A percentile compares a stretch with the other conserved stretches of the same genome.
Conservation (phyloP, 2,888 invertebrate genomes). For the Lithophane semibrunnea region DNA sequence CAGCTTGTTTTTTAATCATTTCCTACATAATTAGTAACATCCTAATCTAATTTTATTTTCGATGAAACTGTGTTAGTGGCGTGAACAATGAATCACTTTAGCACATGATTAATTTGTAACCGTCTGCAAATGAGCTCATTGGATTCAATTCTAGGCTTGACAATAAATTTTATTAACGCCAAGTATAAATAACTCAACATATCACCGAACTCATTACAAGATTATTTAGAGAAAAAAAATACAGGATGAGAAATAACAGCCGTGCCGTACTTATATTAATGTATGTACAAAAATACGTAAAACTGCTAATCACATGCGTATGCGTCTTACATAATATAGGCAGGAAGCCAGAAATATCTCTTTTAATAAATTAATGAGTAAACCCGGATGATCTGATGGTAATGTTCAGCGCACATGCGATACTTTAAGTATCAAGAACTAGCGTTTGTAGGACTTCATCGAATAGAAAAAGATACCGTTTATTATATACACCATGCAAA, state of each 20-base stretch:
- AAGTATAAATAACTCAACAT: slow-evolving; percentile 63
- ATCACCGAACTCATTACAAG: slow-evolving; percentile 61
- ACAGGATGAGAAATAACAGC: slow-evolving; percentile 64
- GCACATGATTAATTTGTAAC: slow-evolving; percentile 57
- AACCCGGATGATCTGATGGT: slow-evolving; percentile 63
- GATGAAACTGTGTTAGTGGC: slow-evolving; percentile 28
- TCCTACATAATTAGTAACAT: slow-evolving; percentile 13
- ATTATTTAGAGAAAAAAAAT: slow-evolving; percentile 57
- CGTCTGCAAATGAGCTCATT: slow-evolving; percentile 58
- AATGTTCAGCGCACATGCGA: slow-evolving; percentile 28
- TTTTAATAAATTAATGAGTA: slow-evolving; percentile 75
- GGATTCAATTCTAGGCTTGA: slow-evolving; percentile 50
- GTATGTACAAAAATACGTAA: slow-evolving; percentile 58
- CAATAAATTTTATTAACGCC: slow-evolving; percentile 60
- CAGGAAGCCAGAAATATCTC: slow-evolving; percentile 71
- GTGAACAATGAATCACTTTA: slow-evolving; percentile 58
- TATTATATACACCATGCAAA: too few species aligned
- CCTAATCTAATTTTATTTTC: slow-evolving; percentile 13
- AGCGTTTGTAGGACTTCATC: background rate
- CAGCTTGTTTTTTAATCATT: slow-evolving; percentile 6
- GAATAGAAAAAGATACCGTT: background rate
- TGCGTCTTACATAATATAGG: slow-evolving; percentile 64
- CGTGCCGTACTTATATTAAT: slow-evolving; percentile 60
- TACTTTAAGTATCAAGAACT: background rate
- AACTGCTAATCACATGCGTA: slow-evolving; percentile 56